Conservation (phyloP, 2,888 invertebrate species). For the Aspidiotus destructor region DNA sequence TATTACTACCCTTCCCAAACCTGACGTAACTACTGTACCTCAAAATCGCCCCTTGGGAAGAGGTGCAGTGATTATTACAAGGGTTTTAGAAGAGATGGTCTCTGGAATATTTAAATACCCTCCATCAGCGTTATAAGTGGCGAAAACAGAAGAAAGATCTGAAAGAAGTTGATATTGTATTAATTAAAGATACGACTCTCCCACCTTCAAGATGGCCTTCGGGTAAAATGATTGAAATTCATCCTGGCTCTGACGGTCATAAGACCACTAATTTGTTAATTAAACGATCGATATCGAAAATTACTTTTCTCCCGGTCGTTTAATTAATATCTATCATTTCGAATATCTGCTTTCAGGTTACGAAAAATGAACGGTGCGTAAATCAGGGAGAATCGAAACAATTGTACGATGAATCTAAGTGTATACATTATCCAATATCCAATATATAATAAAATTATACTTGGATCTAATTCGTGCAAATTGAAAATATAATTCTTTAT, state of each 20-base stretch:
- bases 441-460: no score
- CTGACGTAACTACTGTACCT: slow-evolving; percentile 35
- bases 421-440: no score
- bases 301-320: no score
- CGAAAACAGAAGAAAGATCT: not conserved
- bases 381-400: no score
- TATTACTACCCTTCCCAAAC: slow-evolving; percentile 37
- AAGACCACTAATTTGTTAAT: no score
- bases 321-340: no score
- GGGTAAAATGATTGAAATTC: not conserved
- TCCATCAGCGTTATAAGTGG: slow-evolving; percentile 39
- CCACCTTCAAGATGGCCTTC: not conserved
- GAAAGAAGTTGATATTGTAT: not conserved
- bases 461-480: no score
- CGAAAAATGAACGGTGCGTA: no score
- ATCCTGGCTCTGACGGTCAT: not conserved
- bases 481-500: no score
- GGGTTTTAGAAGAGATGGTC: slow-evolving; percentile 24
- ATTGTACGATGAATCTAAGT: no score
- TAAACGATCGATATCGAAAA: no score
- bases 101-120: slow-evolving; percentile 38
- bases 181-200: not conserved
- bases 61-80: not conserved
- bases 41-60: not conserved
- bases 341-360: no score